These are phyloP conservation scores for Dendrocopos noguchii DNA, from an alignment of 2,113 vertebrate genomes.

Conservation along the genomic window DNA sequence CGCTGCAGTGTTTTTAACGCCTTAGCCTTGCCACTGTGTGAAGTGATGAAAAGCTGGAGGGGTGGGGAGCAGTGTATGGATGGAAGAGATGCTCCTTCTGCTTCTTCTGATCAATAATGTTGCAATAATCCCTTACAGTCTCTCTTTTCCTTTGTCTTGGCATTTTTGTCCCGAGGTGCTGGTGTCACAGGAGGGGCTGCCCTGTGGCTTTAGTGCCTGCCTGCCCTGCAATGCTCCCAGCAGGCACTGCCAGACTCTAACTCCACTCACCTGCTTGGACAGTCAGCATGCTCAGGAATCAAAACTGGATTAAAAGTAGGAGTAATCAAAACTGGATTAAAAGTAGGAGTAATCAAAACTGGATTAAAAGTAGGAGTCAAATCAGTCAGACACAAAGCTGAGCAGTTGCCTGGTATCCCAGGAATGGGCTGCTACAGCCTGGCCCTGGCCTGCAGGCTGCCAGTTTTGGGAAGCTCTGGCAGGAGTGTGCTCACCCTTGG, in stretches of 20 bases:
- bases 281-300: neutral
- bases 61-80: neutral
- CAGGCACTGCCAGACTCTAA: neutral
- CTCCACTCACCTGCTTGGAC: neutral
- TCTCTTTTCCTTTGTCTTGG: neutral
- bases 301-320: neutral
- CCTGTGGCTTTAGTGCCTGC: neutral
- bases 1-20: neutral
- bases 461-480: neutral
- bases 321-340: too few species aligned
- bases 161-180: neutral
- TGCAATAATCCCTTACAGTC: neutral
- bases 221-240: neutral
- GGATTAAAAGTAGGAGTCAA: neutral
- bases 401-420: neutral
- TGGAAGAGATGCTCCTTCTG: neutral
- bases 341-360: neutral
- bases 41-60: conserved; percentile 45
- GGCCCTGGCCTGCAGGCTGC: neutral
- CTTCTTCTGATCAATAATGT: conserved; percentile 18
- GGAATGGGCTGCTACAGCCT: neutral
- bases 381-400: neutral
- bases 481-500: neutral
- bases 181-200: neutral
- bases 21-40: conserved; percentile 33